Percentiles rank a stretch among this genome's conserved stretches.
phyloP scores from a whole-genome alignment of 2,888 invertebrate genomes.

The Athalia rosae region DNA sequence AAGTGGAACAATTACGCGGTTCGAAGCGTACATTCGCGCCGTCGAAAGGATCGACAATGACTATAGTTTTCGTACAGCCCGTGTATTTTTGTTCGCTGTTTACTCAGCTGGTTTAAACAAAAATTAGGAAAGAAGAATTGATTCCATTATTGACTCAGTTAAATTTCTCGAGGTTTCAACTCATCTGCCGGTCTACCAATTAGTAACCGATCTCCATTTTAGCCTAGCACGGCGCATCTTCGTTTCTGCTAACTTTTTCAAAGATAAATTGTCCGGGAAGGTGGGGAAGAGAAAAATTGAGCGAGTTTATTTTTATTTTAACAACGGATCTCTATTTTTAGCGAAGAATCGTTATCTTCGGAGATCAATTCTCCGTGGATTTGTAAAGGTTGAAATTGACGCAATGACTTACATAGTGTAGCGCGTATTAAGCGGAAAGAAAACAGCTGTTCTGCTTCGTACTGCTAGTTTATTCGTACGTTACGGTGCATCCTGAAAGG shows the following conservation, averaged over 20 bases:
- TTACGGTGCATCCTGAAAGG: not conserved
- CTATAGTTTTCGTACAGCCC: not conserved
- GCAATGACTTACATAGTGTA: not conserved
- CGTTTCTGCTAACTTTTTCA: not conserved
- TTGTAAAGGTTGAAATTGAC: not conserved
- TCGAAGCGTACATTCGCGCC: too few relatives aligned
- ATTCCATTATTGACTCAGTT: not conserved
- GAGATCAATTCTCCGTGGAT: not conserved
- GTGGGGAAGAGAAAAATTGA: not conserved
- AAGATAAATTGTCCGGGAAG: not conserved
- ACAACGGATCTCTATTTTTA: not conserved
- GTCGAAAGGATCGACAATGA: too few relatives aligned
- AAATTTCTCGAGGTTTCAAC: not conserved
- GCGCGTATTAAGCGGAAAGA: not conserved
- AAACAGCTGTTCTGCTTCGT: slow-evolving; percentile 10
- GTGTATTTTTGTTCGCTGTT: slow-evolving; percentile 1
- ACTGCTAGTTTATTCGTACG: not conserved
- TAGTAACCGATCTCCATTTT: not conserved
- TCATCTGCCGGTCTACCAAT: not conserved
- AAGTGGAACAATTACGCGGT: too few relatives aligned
- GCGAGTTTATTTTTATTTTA: not conserved
- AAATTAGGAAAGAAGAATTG: not conserved
- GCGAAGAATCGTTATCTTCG: not conserved
- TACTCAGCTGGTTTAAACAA: slow-evolving; percentile 9
- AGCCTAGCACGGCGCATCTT: not conserved